Evolutionary conservation across 2,113 vertebrate genomes (phyloP).

Genomic region (Emydocephalus ijimae): DNA sequence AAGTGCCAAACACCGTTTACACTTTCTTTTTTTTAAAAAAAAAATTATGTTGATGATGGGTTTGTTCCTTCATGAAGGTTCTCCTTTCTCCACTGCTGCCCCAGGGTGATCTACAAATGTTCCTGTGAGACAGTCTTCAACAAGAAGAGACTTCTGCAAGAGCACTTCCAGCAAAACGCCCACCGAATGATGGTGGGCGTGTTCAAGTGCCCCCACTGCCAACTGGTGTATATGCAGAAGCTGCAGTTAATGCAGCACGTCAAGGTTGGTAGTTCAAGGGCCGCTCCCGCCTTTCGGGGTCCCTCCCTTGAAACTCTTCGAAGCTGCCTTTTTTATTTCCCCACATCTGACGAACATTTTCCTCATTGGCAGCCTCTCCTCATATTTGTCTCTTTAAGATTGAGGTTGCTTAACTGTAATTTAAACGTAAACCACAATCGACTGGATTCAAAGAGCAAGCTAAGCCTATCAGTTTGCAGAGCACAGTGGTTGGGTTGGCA

Average conservation of each 20-base stretch:
- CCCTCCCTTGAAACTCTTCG: background rate
- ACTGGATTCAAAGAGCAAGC: background rate
- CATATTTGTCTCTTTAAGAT: background rate
- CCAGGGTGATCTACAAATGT: slow-evolving; percentile 92
- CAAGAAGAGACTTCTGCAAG: slow-evolving; percentile 87
- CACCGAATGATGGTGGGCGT: slow-evolving; percentile 79
- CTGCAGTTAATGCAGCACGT: slow-evolving; percentile 89
- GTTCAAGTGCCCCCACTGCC: slow-evolving; percentile 94
- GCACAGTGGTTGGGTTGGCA: background rate
- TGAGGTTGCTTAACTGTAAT: background rate
- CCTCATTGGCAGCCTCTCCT: background rate
- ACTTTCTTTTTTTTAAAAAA: too few species aligned
- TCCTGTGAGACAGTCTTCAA: slow-evolving; percentile 92
- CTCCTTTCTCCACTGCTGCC: slow-evolving; percentile 15
- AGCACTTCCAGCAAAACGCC: slow-evolving; percentile 90
- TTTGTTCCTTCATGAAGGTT: background rate
- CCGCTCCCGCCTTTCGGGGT: background rate
- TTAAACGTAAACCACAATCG: background rate
- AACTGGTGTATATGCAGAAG: slow-evolving; percentile 89
- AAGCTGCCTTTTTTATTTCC: background rate
- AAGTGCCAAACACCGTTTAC: too few species aligned
- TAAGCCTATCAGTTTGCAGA: background rate
- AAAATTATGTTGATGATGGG: too few species aligned
- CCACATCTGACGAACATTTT: background rate
- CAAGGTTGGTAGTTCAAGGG: slow-evolving; percentile 75